A percentile compares a stretch with the other conserved stretches of the same genome.
phyloP scores from a whole-genome alignment of 1,140 invertebrate species.

The Epicauta chinensis region DNA sequence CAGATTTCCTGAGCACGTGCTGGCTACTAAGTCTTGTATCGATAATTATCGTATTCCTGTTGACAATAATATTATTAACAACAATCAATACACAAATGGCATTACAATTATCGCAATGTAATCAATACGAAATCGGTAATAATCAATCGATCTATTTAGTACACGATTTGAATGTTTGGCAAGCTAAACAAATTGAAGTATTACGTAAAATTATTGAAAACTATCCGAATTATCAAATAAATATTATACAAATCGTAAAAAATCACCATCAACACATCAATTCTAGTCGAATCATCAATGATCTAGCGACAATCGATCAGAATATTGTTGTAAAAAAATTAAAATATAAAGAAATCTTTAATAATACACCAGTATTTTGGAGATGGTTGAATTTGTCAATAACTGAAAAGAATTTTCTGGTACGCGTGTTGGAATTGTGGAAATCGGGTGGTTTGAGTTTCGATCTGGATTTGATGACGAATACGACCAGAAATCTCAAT shows the following conservation, averaged over 20 bases:
- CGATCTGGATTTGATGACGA: constrained; percentile 15
- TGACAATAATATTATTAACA: constrained; percentile 5
- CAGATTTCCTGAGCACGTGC: constrained; percentile 33
- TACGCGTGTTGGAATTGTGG: constrained; percentile 33
- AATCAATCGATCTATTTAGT: too few relatives aligned
- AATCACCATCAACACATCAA: too few relatives aligned
- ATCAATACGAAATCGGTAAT: not conserved
- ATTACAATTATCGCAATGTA: not conserved
- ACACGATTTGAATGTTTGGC: too few relatives aligned
- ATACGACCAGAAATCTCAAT: not conserved
- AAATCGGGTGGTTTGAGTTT: constrained; percentile 34
- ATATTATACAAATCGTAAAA: not conserved
- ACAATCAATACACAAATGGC: not conserved
- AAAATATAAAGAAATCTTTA: constrained; percentile 27
- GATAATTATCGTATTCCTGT: not conserved
- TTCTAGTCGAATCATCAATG: constrained; percentile 14
- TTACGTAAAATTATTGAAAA: too few relatives aligned
- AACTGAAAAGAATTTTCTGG: constrained; percentile 26
- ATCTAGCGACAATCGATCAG: constrained; percentile 19
- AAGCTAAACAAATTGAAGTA: too few relatives aligned
- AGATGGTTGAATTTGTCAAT: constrained; percentile 26
- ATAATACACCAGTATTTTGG: constrained; percentile 22
- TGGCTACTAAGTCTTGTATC: constrained; percentile 26
- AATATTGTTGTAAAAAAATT: constrained; percentile 22
- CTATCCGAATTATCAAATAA: constrained; percentile 9